A percentile compares a stretch with the other conserved stretches of the same genome.
Evolutionary conservation across 1,140 invertebrate species (phyloP).

Genomic region (Magallana gigas): DNA sequence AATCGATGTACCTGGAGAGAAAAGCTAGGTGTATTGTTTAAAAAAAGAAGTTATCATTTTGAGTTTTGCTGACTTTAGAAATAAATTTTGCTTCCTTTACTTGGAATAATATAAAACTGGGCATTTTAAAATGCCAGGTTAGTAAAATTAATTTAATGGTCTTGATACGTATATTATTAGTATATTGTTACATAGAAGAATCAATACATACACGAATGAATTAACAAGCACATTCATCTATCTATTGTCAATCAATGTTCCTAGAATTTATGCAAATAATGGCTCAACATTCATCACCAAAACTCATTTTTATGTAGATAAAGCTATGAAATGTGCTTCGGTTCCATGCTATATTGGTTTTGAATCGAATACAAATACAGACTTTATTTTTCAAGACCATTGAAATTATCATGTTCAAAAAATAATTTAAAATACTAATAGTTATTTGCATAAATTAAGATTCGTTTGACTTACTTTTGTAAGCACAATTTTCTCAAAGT

Average conservation of each 20-base stretch:
- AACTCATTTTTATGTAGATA: neutral
- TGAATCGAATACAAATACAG: too few relatives aligned
- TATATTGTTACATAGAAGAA: too few relatives aligned
- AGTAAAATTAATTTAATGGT: too few relatives aligned
- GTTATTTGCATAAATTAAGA: neutral
- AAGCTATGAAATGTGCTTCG: neutral
- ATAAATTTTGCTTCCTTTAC: too few relatives aligned
- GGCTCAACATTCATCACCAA: neutral
- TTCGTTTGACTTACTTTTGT: constrained; percentile 36
- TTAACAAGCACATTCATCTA: neutral
- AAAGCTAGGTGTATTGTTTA: neutral
- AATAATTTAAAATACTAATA: too few relatives aligned
- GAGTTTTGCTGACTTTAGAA: too few relatives aligned
- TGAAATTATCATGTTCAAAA: too few relatives aligned
- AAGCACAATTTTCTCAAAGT: constrained; percentile 23
- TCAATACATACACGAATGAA: neutral
- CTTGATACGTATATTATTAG: too few relatives aligned
- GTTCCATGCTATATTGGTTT: too few relatives aligned
- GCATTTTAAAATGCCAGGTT: too few relatives aligned
- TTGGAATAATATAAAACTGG: too few relatives aligned
- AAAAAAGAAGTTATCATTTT: neutral
- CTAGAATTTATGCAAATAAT: neutral
- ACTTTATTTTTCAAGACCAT: too few relatives aligned
- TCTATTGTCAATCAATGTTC: neutral
- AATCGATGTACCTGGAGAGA: constrained; percentile 49